These are phyloP conservation scores for Probosciger aterrimus DNA, from an alignment of 2,113 vertebrate genomes.

Conservation along the genomic window DNA sequence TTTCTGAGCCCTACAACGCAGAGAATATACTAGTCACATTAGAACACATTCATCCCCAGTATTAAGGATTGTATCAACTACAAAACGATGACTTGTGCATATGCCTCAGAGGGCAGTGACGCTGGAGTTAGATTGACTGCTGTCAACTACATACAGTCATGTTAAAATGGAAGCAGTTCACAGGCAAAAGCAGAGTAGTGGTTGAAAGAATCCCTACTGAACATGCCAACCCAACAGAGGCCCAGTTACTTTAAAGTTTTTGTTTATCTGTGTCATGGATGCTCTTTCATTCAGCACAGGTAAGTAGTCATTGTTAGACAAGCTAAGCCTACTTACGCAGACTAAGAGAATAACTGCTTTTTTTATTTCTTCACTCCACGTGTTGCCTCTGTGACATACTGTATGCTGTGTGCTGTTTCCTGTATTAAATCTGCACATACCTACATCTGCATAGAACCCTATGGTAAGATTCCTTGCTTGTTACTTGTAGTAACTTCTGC, in stretches of 20 bases:
- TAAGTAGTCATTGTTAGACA: conserved; percentile 31
- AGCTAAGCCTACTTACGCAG: not conserved
- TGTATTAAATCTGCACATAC: conserved; percentile 51
- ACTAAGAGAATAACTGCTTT: conserved; percentile 56
- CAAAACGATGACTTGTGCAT: not conserved
- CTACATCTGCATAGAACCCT: conserved; percentile 48
- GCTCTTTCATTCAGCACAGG: not conserved
- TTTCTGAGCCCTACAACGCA: not conserved
- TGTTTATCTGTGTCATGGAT: not conserved
- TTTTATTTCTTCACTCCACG: conserved; percentile 58
- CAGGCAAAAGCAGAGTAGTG: not conserved
- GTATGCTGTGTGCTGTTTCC: conserved; percentile 53
- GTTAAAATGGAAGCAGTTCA: not conserved
- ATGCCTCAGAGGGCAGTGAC: not conserved
- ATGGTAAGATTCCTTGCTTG: conserved; percentile 58
- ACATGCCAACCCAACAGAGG: not conserved
- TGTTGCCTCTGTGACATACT: conserved; percentile 67
- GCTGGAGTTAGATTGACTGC: not conserved
- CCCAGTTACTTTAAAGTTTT: not conserved
- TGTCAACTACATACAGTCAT: not conserved
- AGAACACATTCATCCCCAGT: not conserved
- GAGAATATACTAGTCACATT: not conserved
- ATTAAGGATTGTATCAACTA: not conserved
- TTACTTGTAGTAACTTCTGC: not conserved
- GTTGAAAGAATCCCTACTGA: not conserved